Percentiles rank a stretch among this genome's conserved stretches.
phyloP scores from a whole-genome alignment of 2,113 vertebrate genomes.

The Tonatia bakeri region DNA sequence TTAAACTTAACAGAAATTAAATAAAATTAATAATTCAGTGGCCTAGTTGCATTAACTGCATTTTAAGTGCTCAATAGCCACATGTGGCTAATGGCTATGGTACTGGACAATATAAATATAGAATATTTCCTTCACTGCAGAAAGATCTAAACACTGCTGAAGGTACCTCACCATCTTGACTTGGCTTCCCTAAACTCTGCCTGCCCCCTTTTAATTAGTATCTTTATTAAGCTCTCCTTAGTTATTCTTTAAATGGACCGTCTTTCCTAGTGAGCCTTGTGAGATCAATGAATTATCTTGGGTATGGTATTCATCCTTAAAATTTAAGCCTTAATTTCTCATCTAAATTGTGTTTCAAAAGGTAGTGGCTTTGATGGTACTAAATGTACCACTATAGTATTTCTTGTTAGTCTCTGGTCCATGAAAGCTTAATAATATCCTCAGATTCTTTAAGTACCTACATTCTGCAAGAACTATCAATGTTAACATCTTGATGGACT shows the following conservation, averaged over 20 bases:
- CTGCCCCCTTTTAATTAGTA: not conserved
- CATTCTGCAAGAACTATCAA: not conserved
- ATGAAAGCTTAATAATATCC: not conserved
- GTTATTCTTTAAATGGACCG: not conserved
- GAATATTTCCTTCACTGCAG: not conserved
- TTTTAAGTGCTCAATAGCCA: conserved; percentile 1
- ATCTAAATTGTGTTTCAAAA: conserved; percentile 10
- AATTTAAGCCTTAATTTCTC: conserved; percentile 33
- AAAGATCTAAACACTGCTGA: not conserved
- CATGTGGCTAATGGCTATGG: not conserved
- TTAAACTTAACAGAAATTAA: not conserved
- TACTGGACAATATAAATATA: not conserved
- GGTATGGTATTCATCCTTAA: not conserved
- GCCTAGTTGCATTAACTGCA: not conserved
- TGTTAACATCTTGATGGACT: conserved; percentile 13
- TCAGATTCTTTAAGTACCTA: conserved; percentile 5
- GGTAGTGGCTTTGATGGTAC: not conserved
- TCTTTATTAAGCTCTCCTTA: not conserved
- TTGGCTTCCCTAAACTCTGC: not conserved
- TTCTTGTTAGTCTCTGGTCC: not conserved
- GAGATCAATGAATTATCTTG: not conserved
- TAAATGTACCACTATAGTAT: not conserved
- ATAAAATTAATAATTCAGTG: not conserved
- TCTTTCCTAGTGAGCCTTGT: not conserved
- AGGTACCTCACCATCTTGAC: not conserved